phyloP scores from a whole-genome alignment of 2,797 vertebrate species.

The Microtus agrestis region DNA sequence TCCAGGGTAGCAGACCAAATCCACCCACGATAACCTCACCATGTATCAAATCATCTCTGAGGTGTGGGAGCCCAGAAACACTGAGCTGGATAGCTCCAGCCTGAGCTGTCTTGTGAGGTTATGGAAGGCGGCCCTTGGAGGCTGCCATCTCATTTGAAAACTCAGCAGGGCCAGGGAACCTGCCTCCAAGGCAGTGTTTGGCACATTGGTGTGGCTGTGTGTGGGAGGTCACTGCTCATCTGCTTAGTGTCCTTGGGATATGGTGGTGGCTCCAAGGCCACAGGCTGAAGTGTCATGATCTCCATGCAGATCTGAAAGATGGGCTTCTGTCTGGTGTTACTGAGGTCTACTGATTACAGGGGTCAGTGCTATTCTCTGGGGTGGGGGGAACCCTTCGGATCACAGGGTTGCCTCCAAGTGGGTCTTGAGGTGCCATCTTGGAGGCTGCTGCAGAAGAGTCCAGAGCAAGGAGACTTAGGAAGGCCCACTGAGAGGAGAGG shows the following conservation, averaged over 20 bases:
- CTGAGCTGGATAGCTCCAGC: background rate
- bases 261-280: background rate
- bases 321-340: background rate
- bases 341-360: background rate
- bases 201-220: background rate
- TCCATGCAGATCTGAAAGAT: background rate
- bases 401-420: background rate
- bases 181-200: background rate
- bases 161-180: background rate
- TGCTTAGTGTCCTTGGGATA: background rate
- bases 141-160: background rate
- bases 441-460: background rate
- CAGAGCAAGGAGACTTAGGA: background rate
- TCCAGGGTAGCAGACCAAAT: background rate
- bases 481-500: background rate
- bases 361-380: background rate
- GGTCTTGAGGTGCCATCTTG: background rate
- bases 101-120: background rate
- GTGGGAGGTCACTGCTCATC: background rate
- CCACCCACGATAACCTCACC: background rate
- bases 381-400: background rate
- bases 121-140: background rate
- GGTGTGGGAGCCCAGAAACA: background rate
- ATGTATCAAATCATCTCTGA: background rate
- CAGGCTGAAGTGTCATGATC: background rate